phyloP scores from a whole-genome alignment of 2,113 vertebrate genomes.

The Nesogale talazaci region DNA sequence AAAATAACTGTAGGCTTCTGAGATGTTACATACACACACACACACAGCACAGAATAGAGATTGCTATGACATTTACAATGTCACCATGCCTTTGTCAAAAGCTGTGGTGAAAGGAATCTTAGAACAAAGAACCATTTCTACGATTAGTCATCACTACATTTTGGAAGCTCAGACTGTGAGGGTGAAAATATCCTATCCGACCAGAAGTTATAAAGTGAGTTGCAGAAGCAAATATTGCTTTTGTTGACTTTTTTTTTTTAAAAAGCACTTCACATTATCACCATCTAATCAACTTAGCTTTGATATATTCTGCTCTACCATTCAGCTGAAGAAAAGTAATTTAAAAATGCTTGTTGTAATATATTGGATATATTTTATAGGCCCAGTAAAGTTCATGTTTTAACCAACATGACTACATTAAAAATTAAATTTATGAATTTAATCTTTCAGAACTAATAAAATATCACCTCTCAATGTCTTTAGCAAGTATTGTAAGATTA shows the following conservation, averaged over 20 bases:
- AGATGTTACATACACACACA: background rate
- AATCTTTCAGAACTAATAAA: background rate
- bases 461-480: background rate
- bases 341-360: background rate
- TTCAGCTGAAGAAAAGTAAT: conserved; percentile 14
- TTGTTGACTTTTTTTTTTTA: background rate
- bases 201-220: background rate
- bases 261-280: background rate
- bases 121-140: background rate
- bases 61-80: background rate
- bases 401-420: background rate
- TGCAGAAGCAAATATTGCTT: background rate
- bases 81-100: background rate
- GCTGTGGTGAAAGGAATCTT: background rate
- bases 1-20: background rate
- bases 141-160: conserved; percentile 24
- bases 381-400: background rate
- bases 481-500: background rate
- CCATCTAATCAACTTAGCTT: background rate
- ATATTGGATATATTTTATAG: background rate
- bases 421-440: conserved; percentile 22
- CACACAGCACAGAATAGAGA: background rate
- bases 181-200: conserved; percentile 14
- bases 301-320: conserved; percentile 6
- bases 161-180: conserved; percentile 25